Evolutionary conservation across 2,888 invertebrate species (phyloP).

Genomic region (Mythimna albipuncta): DNA sequence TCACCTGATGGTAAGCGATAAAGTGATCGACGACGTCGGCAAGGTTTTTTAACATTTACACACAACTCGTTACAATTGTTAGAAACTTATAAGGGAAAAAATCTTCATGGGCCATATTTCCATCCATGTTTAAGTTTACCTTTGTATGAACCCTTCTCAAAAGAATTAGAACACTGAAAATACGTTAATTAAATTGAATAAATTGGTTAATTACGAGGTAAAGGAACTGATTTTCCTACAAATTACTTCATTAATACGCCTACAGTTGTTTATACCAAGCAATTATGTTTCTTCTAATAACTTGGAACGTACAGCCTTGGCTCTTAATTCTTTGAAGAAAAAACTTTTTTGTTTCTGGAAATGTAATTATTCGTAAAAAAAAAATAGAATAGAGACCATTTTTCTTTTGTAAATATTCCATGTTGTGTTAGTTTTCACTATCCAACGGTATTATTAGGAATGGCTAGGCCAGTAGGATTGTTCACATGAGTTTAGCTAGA

Average conservation of each 20-base stretch:
- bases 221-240: not conserved
- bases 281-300: slow-evolving; percentile 6
- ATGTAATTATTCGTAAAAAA: slow-evolving; percentile 51
- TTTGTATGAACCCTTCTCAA: not conserved
- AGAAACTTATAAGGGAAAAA: no score
- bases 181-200: not conserved
- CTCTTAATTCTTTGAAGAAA: slow-evolving; percentile 33
- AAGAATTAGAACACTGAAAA: not conserved
- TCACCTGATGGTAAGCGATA: no score
- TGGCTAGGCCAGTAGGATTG: no score
- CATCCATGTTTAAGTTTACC: no score
- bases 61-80: no score
- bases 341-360: slow-evolving; percentile 37
- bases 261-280: not conserved
- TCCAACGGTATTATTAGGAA: not conserved
- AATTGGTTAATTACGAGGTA: not conserved
- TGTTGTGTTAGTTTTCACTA: slow-evolving; percentile 45
- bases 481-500: no score
- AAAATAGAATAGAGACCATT: slow-evolving; percentile 48
- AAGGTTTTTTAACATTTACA: no score
- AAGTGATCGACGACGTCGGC: no score
- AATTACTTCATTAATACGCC: slow-evolving; percentile 16
- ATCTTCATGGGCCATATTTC: no score
- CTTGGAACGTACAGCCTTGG: slow-evolving; percentile 8
- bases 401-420: slow-evolving; percentile 62